Base-by-base conservation (phyloP, 1,140 invertebrate genomes). In the Brachionus rotundiformis region DNA sequence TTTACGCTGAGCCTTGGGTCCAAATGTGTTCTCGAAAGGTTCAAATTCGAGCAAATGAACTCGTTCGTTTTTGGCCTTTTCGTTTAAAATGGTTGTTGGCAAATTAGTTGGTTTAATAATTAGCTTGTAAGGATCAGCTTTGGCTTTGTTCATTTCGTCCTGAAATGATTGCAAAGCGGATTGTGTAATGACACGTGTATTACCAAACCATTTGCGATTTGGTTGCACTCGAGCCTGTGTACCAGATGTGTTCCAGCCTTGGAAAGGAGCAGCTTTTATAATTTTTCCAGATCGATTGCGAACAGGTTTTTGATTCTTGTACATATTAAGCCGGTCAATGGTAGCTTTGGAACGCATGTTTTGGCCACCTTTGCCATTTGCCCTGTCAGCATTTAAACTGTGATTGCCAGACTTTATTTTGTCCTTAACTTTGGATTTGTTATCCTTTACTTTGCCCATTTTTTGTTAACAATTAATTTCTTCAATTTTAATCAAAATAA, bases 161-260 rank as follows among this genome's bases (percentile, higher is more conserved):
- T 99, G 95, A 87, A 99, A 99, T 84, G 94, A 95, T 89, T 99
- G 97, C 29, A 99, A 88, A 3, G 95, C 93, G 85, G 91, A 92
- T 88, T 99, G 96, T 0, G 94, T 93, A 84, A 99, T 95, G 2
- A 91, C 89, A 84, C 89, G 85, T 7, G 90, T 91, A 84, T 91
- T 91, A 83, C 95, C 95, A 89, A 99, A 99, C 98, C 98, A 99
- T 87, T 94, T 95, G 85, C 95, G 93, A 83, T 94, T 97, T 6
- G 98, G 98, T 88, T 98, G 96, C 6, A 99, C 93, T 65, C 97
- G 90, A 39, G 96, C 95, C 85, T 93, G 91, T 1, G 94, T 93
- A 25, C 98, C 98, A 76, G 94, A 92, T n/a, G 92, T 87, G 13
- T 96, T 87, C 87, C 91, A 92, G 44, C 92, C 93, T 92, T 99